phyloP scores from a whole-genome alignment of 2,113 vertebrate genomes.

The Ursus arctos region DNA sequence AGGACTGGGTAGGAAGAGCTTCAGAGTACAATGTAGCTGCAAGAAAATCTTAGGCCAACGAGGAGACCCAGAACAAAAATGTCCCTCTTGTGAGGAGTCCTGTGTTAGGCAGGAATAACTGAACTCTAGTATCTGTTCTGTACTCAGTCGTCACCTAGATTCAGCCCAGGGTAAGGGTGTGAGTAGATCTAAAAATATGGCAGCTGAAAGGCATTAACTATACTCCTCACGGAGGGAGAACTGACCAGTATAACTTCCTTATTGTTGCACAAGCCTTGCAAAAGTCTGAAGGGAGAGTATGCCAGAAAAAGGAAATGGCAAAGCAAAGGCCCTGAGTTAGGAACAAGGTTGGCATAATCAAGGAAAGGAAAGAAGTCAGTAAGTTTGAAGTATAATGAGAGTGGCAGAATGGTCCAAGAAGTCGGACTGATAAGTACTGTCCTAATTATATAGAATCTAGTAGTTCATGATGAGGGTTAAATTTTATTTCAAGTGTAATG shows the following conservation, averaged over 20 bases:
- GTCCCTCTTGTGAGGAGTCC: neutral
- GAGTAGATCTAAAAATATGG: neutral
- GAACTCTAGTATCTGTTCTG: neutral
- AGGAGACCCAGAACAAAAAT: neutral
- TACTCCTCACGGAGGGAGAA: neutral
- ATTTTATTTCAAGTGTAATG: slow-evolving; percentile 36
- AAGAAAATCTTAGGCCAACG: neutral
- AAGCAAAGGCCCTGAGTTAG: neutral
- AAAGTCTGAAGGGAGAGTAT: neutral
- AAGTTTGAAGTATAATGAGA: neutral
- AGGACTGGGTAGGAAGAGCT: neutral
- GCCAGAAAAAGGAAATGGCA: neutral
- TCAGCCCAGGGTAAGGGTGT: neutral
- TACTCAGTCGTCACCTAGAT: neutral
- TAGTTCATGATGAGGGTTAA: neutral
- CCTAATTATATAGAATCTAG: neutral
- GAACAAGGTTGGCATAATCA: neutral
- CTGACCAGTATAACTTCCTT: neutral
- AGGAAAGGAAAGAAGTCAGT: neutral
- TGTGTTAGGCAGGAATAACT: neutral
- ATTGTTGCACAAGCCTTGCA: neutral
- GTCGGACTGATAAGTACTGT: neutral
- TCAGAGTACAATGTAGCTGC: neutral
- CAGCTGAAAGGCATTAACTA: neutral
- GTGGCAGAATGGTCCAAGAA: neutral